A percentile compares a stretch with the other conserved stretches of the same genome.
Evolutionary conservation across 1,140 invertebrate genomes (phyloP).

Genomic region (Calosoma granatense): DNA sequence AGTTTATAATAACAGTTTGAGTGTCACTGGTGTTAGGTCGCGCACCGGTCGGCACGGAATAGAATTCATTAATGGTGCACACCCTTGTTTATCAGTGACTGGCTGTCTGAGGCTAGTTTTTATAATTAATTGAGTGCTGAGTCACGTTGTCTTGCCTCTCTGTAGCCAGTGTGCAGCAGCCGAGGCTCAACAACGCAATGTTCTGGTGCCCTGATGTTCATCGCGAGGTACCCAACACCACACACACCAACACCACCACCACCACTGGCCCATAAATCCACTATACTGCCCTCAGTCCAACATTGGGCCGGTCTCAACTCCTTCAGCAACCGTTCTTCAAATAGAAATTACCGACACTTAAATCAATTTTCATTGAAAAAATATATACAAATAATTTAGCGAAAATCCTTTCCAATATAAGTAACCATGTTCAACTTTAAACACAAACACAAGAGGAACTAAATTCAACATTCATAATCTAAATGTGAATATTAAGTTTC

Average conservation of each 20-base stretch:
- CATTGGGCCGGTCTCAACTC: neutral
- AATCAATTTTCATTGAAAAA: no score
- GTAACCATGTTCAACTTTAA: no score
- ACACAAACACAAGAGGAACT: no score
- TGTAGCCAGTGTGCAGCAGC: no score
- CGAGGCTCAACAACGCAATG: conserved; percentile 8
- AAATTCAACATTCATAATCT: no score
- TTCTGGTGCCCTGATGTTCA: neutral
- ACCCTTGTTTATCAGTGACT: conserved; percentile 28
- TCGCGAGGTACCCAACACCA: neutral
- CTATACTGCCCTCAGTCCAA: neutral
- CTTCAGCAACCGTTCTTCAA: no score
- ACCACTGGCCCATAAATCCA: neutral
- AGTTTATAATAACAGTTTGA: no score
- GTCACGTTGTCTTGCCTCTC: conserved; percentile 16
- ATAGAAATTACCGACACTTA: no score
- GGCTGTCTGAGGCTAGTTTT: conserved; percentile 22
- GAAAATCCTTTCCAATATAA: no score
- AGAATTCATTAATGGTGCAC: conserved; percentile 25
- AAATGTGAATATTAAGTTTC: no score
- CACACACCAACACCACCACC: neutral
- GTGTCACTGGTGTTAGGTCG: no score
- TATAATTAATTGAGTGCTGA: conserved; percentile 28
- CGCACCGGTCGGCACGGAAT: conserved; percentile 10
- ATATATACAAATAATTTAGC: no score